Conservation (phyloP, 2,888 invertebrate genomes). For the Norana najaformis region DNA sequence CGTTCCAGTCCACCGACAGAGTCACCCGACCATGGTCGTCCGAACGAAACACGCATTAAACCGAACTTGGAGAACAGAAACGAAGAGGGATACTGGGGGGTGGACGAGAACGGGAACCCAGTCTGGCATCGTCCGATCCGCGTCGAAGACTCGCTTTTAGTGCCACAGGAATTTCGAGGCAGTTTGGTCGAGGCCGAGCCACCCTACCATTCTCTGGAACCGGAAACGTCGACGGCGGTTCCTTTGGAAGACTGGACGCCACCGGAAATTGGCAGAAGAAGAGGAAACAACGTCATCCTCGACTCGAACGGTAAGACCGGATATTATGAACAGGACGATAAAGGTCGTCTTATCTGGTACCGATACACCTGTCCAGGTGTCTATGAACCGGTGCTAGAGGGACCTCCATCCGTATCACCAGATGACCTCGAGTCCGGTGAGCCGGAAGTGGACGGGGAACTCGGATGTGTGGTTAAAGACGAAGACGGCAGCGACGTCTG, state of each 20-base stretch:
- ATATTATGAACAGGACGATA: neutral
- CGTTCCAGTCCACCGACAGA: neutral
- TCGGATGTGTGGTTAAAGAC: neutral
- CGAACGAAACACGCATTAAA: neutral
- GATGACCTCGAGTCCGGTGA: neutral
- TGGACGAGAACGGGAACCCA: neutral
- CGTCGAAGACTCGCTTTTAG: neutral
- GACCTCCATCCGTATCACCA: neutral
- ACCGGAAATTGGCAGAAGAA: neutral
- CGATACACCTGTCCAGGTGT: neutral
- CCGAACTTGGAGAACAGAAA: neutral
- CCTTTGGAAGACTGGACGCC: neutral
- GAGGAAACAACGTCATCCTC: neutral
- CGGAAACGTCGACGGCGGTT: neutral
- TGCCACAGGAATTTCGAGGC: neutral
- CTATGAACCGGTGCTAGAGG: neutral
- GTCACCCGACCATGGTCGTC: neutral
- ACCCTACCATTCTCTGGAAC: neutral
- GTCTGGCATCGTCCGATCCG: neutral
- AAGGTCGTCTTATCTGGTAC: neutral
- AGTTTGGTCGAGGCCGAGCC: neutral
- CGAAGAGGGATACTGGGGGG: neutral
- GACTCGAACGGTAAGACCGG: conserved; percentile 3
- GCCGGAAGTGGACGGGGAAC: neutral
- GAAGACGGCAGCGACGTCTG: neutral